Evolutionary conservation across 2,888 invertebrate genomes (phyloP).

Genomic region (Dasypolia templi): DNA sequence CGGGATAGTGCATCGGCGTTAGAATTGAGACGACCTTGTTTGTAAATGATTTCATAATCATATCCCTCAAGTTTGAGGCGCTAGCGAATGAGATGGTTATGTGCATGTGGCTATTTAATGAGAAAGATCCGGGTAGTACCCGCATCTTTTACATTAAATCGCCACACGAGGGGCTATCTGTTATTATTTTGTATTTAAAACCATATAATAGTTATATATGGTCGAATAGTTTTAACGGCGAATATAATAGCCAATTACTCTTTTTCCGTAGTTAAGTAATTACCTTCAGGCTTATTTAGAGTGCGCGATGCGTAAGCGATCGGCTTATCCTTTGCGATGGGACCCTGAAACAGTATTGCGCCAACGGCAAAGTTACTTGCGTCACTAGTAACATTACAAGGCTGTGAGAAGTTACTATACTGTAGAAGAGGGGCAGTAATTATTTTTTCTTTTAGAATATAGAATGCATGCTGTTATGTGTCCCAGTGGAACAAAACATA

Average conservation of each 20-base stretch:
- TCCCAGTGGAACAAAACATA: no score
- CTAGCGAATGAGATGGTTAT: conserved; percentile 18
- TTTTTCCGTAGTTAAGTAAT: conserved; percentile 39
- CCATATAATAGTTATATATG: conserved; percentile 52
- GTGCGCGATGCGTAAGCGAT: conserved; percentile 12
- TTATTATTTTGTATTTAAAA: conserved; percentile 38
- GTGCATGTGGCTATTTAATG: no score
- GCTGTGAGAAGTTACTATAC: no score
- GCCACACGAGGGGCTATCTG: conserved; percentile 43
- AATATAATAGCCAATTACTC: conserved; percentile 45
- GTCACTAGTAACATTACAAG: no score
- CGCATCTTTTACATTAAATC: conserved; percentile 27
- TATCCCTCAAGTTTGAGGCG: conserved; percentile 25
- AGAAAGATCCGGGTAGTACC: no score
- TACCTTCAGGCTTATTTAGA: conserved; percentile 41
- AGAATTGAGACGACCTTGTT: conserved; percentile 18
- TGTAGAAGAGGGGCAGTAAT: no score
- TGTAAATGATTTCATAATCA: conserved; percentile 12
- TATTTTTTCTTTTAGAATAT: no score
- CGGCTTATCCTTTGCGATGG: background rate
- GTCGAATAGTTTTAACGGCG: conserved; percentile 34
- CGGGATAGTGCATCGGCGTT: conserved; percentile 18
- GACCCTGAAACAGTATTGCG: no score
- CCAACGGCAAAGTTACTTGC: no score
- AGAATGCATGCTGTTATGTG: no score